Percentiles rank a stretch among this genome's conserved stretches.
phyloP scores from a whole-genome alignment of 2,113 vertebrate species.

The Tamias sibiricus region DNA sequence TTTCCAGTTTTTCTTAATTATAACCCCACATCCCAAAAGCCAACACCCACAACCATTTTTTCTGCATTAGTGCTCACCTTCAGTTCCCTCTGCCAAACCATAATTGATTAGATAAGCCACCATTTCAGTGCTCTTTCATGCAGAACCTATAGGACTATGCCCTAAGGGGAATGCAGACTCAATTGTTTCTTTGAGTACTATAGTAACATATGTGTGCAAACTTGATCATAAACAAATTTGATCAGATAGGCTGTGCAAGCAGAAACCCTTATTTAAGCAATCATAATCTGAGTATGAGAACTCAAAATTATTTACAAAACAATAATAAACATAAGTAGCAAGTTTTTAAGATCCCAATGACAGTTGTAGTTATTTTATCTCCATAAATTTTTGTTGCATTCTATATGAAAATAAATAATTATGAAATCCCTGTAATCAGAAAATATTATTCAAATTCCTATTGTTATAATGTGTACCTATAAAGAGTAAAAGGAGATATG shows the following conservation, averaged over 20 bases:
- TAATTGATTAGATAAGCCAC: neutral
- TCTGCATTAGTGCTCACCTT: neutral
- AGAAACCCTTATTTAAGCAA: neutral
- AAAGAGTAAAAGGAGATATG: neutral
- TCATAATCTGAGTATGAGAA: neutral
- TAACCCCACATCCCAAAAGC: neutral
- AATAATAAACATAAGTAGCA: neutral
- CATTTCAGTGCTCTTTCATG: neutral
- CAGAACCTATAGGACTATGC: neutral
- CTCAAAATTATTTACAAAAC: neutral
- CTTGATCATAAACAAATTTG: neutral
- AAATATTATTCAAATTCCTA: neutral
- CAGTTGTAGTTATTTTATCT: neutral
- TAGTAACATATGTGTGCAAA: neutral
- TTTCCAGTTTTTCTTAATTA: neutral
- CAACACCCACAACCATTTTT: neutral
- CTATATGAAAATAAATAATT: neutral
- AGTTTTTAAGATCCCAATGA: neutral
- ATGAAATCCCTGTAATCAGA: neutral
- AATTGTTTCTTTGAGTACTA: neutral
- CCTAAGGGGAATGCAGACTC: neutral
- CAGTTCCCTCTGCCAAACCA: neutral
- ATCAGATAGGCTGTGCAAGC: neutral
- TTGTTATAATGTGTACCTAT: neutral
- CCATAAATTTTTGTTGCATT: neutral